phyloP scores from a whole-genome alignment of 2,888 invertebrate genomes.

The Ctenicera cuprea region DNA sequence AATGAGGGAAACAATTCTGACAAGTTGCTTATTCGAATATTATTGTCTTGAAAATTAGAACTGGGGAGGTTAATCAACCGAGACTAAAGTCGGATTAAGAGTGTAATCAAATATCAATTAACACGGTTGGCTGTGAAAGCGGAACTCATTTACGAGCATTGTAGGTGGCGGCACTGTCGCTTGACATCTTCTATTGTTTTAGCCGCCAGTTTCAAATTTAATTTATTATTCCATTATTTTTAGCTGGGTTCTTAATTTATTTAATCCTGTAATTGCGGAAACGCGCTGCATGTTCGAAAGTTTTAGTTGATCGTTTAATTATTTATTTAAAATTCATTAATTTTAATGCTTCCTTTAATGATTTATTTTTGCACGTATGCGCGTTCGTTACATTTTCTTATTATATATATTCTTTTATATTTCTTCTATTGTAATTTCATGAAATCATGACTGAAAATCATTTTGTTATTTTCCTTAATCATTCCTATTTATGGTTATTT shows the following conservation, averaged over 20 bases:
- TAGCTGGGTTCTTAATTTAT: conserved; percentile 60
- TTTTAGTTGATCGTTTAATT: conserved; percentile 56
- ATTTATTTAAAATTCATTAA: conserved; percentile 53
- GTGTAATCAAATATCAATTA: conserved; percentile 71
- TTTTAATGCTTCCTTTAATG: conserved; percentile 44
- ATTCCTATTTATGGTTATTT: too few relatives aligned
- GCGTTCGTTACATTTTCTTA: conserved; percentile 16
- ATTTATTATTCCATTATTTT: conserved; percentile 69
- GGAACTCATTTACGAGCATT: conserved; percentile 54
- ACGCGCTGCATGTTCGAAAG: conserved; percentile 52
- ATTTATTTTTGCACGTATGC: conserved; percentile 6
- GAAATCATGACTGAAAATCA: too few relatives aligned
- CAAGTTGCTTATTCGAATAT: conserved; percentile 59
- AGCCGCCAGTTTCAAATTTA: conserved; percentile 63
- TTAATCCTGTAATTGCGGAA: conserved; percentile 55
- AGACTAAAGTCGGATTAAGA: conserved; percentile 69
- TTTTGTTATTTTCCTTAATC: too few relatives aligned
- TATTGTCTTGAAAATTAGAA: conserved; percentile 68
- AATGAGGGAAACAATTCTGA: conserved; percentile 36
- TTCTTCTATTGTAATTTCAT: too few relatives aligned
- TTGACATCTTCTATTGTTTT: conserved; percentile 57
- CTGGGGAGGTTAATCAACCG: conserved; percentile 68
- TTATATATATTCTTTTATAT: neutral
- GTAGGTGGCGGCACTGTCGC: conserved; percentile 54
- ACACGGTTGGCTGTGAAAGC: conserved; percentile 58